phyloP scores from a whole-genome alignment of 1,140 invertebrate genomes.

The Muscidifurax raptorellus region DNA sequence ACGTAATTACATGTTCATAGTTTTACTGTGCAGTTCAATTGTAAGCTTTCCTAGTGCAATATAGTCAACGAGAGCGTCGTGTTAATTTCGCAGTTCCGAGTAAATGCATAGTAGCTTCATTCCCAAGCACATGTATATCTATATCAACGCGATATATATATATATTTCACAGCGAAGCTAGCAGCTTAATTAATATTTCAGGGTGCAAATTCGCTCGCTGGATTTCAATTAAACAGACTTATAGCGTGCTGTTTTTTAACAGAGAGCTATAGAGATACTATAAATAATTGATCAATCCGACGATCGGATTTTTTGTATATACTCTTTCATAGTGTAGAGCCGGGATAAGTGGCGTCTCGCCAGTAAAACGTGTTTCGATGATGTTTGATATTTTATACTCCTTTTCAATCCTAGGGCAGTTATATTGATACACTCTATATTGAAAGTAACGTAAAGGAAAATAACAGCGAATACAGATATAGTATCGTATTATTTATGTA shows the following conservation, averaged over 20 bases:
- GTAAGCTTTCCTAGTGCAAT: no score
- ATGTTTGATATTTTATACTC: not conserved
- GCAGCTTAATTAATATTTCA: constrained; percentile 25
- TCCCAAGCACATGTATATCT: constrained; percentile 3
- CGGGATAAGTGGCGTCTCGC: not conserved
- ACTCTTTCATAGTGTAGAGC: not conserved
- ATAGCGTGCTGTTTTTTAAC: not conserved
- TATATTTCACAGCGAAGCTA: constrained; percentile 10
- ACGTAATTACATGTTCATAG: no score
- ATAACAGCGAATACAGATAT: not conserved
- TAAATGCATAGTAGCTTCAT: not conserved
- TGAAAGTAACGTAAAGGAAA: not conserved
- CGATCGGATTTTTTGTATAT: not conserved
- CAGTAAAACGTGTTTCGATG: not conserved
- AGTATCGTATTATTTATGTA: not conserved
- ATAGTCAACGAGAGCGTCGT: not conserved
- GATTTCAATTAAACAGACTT: constrained; percentile 13
- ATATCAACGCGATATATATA: constrained; percentile 15
- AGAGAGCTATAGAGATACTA: not conserved
- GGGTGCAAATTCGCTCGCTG: not conserved
- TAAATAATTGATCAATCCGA: constrained; percentile 10
- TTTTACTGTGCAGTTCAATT: no score
- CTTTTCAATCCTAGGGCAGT: no score
- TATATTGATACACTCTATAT: no score
- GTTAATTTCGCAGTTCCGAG: not conserved